These are phyloP conservation scores for Chymomyza fuscimana DNA, from an alignment of 2,888 invertebrate species.

Conservation along the genomic window DNA sequence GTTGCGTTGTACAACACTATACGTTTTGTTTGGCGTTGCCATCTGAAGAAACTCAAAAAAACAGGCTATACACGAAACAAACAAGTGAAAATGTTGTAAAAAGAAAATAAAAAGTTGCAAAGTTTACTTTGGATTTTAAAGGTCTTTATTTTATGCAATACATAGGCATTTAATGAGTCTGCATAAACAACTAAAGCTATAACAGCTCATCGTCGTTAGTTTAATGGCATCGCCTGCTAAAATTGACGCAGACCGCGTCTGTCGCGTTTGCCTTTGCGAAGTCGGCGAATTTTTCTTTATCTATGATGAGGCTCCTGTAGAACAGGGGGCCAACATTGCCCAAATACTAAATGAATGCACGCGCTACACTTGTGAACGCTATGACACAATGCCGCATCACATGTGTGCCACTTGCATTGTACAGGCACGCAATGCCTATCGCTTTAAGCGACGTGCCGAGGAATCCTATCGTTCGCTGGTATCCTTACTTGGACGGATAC, in stretches of 20 bases:
- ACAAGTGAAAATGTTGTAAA: slow-evolving; percentile 40
- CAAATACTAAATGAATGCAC: slow-evolving; percentile 76
- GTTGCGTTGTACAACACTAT: not conserved
- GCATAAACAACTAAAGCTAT: slow-evolving; percentile 1
- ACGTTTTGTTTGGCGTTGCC: slow-evolving; percentile 20
- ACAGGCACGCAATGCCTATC: slow-evolving; percentile 71
- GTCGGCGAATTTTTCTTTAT: slow-evolving; percentile 66
- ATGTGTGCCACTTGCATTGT: slow-evolving; percentile 76
- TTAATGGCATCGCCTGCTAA: not conserved
- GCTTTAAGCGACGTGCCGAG: slow-evolving; percentile 77
- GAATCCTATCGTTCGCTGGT: slow-evolving; percentile 74
- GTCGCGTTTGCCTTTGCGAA: slow-evolving; percentile 76
- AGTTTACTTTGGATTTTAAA: not conserved
- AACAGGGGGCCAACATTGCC: slow-evolving; percentile 61
- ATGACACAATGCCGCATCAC: slow-evolving; percentile 78
- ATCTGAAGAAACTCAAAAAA: slow-evolving; percentile 6
- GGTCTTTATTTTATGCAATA: not conserved
- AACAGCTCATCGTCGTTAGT: not conserved
- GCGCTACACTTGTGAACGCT: slow-evolving; percentile 77
- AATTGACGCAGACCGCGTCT: slow-evolving; percentile 70
- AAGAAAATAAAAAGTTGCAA: slow-evolving; percentile 26
- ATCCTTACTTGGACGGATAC: slow-evolving; percentile 56
- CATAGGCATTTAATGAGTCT: not conserved
- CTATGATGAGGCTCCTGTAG: slow-evolving; percentile 67
- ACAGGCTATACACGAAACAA: slow-evolving; percentile 19